phyloP scores from a whole-genome alignment of 2,113 vertebrate genomes.

The Gasterosteus aculeatus region DNA sequence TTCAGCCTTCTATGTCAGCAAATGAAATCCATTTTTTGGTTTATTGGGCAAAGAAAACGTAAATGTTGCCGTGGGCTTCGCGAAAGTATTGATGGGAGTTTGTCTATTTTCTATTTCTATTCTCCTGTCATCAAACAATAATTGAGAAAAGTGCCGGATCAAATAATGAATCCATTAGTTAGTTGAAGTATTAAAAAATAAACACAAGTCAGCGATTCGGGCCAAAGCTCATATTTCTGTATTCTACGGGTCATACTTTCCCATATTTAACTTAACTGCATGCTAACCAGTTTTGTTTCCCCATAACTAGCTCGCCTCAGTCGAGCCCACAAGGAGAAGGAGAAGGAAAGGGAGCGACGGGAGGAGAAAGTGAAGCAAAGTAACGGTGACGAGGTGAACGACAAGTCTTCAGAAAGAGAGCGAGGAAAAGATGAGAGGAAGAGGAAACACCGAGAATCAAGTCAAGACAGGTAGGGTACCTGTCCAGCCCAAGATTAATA shows the following conservation, averaged over 20 bases:
- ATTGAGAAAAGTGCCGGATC: neutral
- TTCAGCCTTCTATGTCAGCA: neutral
- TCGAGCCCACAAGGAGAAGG: constrained; percentile 81
- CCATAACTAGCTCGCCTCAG: constrained; percentile 77
- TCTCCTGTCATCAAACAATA: neutral
- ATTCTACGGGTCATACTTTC: neutral
- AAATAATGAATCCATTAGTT: neutral
- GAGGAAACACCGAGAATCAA: constrained; percentile 78
- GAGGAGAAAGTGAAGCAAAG: constrained; percentile 62
- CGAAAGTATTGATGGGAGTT: neutral
- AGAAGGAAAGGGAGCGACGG: constrained; percentile 52
- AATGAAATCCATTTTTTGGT: neutral
- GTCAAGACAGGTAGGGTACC: constrained; percentile 79
- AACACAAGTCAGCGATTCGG: no score
- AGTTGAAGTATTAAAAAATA: neutral
- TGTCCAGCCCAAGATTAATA: neutral
- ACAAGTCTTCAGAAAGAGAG: constrained; percentile 63
- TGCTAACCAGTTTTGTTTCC: neutral
- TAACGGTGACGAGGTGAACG: constrained; percentile 53
- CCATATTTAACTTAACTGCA: neutral
- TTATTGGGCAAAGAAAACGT: neutral
- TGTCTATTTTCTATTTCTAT: neutral
- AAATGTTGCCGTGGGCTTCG: neutral
- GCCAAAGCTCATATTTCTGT: no score
- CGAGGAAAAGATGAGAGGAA: constrained; percentile 73